Evolutionary conservation across 2,797 vertebrate genomes (phyloP), one percentile per base, ranked within the genome.

Genomic region (Cheirogaleus major): DNA sequence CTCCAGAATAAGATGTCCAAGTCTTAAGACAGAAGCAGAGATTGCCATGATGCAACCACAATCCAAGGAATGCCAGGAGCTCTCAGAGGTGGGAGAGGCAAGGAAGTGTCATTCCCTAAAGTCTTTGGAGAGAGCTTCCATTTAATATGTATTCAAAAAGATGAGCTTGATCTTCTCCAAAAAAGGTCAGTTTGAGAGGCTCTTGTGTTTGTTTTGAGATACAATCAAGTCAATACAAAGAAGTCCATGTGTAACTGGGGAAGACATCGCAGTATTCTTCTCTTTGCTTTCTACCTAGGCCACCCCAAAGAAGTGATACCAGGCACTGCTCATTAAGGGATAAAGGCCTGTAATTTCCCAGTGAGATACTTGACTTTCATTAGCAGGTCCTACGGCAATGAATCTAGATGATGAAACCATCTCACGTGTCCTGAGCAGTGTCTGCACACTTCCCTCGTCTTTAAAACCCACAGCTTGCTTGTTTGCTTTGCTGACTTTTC

Each of bases 101-200:
- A 76, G 27, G 4, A 18, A 38, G 7, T 4, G 12, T 12, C 35
- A n/a, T 81, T 15, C 27, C 17, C 41, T 59, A 35, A 35, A 41
- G 2, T 9, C 55, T 52, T 50, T 18, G 17, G 43, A 43, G 20
- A 23, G 20, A 69, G 7, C 1, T 1, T 63, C 61, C 61, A 63
- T 67, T 35, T 35, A 35, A 35, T 22, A 67, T 22, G 18, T 18
- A 10, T 35, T 67, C 17, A 10, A 32, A 63, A 63, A 63, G 61
- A 63, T 15, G 27, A 63, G 61, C 99, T 98, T 63, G 30, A 38
- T 30, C 5, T 52, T 76, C 73, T 45, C 99, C 99, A 95, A 99
- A 99, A 97, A 99, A 99, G 2, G 99, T 99, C 98, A 99, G 97
- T 98, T 99, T 99, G 98, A 99, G 98, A 11, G 99, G 99, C 99